Conservation (phyloP, 2,113 vertebrate species). For the Tichodroma muraria region DNA sequence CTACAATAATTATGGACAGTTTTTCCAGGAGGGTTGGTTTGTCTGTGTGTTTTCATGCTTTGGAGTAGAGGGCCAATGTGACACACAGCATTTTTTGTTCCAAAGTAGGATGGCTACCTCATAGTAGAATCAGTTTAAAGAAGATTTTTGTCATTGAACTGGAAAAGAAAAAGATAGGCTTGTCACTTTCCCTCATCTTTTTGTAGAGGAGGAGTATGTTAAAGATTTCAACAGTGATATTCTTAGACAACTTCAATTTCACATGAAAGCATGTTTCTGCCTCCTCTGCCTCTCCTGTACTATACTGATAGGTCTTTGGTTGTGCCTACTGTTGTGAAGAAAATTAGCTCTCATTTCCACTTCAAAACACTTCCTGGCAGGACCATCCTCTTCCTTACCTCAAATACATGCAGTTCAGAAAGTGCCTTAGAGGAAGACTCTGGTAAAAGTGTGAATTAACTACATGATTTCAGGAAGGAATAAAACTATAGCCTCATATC, state of each 20-base stretch:
- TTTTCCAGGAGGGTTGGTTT: neutral
- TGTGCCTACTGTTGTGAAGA: neutral
- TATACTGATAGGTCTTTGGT: neutral
- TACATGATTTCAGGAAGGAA: neutral
- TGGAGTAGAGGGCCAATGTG: neutral
- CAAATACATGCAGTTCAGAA: neutral
- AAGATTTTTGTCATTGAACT: constrained; percentile 44
- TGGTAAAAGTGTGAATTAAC: neutral
- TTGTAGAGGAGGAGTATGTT: neutral
- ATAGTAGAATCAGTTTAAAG: neutral
- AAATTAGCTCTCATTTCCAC: neutral
- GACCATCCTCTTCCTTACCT: neutral
- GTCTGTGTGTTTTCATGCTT: neutral
- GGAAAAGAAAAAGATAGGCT: constrained; percentile 39
- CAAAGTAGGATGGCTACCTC: constrained; percentile 12
- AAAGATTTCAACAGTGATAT: neutral
- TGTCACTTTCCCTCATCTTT: constrained; percentile 30
- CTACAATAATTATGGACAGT: neutral
- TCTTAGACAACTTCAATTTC: neutral
- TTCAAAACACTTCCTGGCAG: neutral
- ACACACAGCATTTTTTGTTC: constrained; percentile 6
- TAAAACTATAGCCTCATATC: neutral
- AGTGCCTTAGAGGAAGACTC: neutral
- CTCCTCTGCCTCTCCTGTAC: neutral
- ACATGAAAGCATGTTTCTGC: neutral